A percentile compares a stretch with the other conserved stretches of the same genome.
These are phyloP conservation scores for Bemisia tabaci DNA, from an alignment of 1,140 invertebrate genomes.

Conservation along the genomic window DNA sequence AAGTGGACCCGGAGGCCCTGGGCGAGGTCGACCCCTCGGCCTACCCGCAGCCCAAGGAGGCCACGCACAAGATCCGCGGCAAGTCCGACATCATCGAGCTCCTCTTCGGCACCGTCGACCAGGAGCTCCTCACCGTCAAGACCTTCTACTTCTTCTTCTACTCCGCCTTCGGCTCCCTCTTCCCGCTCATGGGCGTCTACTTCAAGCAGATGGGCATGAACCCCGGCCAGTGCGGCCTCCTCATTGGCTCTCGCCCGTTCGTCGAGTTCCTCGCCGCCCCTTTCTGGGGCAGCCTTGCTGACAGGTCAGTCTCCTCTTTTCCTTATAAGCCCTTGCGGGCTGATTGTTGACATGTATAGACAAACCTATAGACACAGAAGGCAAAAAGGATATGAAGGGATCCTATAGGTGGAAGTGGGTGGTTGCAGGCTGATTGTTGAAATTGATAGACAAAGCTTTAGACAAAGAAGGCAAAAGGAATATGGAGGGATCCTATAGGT, in stretches of 20 bases:
- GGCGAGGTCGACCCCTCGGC: constrained; percentile 58
- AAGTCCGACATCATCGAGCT: constrained; percentile 69
- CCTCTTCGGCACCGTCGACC: constrained; percentile 68
- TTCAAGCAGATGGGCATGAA: constrained; percentile 99
- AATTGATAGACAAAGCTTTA: too few relatives aligned
- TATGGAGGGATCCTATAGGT: too few relatives aligned
- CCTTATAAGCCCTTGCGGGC: too few relatives aligned
- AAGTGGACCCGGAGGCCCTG: constrained; percentile 54
- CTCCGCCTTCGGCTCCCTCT: constrained; percentile 94
- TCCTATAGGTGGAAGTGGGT: too few relatives aligned
- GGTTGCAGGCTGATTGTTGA: too few relatives aligned
- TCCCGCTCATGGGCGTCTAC: constrained; percentile 95
- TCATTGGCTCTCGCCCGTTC: constrained; percentile 85
- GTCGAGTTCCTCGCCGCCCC: constrained; percentile 95
- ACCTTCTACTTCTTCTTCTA: constrained; percentile 99
- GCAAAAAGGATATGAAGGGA: too few relatives aligned
- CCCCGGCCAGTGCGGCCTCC: constrained; percentile 80
- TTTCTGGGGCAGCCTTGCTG: constrained; percentile 92
- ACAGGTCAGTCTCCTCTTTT: too few relatives aligned
- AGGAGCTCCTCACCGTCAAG: constrained; percentile 82
- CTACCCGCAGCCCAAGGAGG: constrained; percentile 67
- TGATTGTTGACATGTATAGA: too few relatives aligned
- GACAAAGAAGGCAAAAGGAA: too few relatives aligned
- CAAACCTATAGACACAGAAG: too few relatives aligned
- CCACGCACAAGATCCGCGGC: constrained; percentile 75